phyloP scores from a whole-genome alignment of 2,888 invertebrate genomes.

The Linnaemya tessellans region DNA sequence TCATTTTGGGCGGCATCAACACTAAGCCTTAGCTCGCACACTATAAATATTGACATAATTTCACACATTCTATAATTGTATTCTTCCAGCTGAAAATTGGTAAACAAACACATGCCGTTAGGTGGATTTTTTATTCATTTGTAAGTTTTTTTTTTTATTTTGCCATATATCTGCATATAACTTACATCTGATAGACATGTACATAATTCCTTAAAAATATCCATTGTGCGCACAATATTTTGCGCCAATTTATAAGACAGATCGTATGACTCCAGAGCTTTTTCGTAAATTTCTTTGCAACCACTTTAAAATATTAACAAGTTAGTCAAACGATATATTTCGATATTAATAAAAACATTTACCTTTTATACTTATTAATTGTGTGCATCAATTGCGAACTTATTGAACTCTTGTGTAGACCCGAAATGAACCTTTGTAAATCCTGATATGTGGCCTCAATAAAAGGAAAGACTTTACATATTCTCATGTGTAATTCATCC shows the following conservation, averaged over 20 bases:
- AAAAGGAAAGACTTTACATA: conserved; percentile 50
- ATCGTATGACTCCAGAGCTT: conserved; percentile 47
- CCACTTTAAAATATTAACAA: conserved; percentile 39
- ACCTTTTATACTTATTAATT: conserved; percentile 67
- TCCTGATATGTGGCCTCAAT: conserved; percentile 58
- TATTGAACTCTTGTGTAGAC: conserved; percentile 19
- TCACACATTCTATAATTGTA: conserved; percentile 76
- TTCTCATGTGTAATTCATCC: conserved; percentile 14
- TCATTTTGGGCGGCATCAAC: conserved; percentile 72
- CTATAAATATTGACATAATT: conserved; percentile 77
- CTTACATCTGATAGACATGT: conserved; percentile 61
- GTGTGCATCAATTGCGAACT: conserved; percentile 41
- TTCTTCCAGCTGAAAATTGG: conserved; percentile 52
- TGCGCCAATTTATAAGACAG: conserved; percentile 42
- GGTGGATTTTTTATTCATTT: neutral
- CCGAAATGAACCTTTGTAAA: conserved; percentile 34
- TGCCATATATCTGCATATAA: neutral
- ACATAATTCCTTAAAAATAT: conserved; percentile 58
- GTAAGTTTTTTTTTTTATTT: neutral
- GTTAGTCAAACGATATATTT: neutral
- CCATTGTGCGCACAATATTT: conserved; percentile 59
- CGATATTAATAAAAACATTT: conserved; percentile 7
- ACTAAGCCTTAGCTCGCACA: conserved; percentile 77
- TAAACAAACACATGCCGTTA: neutral
- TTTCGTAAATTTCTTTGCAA: conserved; percentile 45